Conservation (phyloP, 64 coral and sea anemone species). For the Cladopsammia gracilis region DNA sequence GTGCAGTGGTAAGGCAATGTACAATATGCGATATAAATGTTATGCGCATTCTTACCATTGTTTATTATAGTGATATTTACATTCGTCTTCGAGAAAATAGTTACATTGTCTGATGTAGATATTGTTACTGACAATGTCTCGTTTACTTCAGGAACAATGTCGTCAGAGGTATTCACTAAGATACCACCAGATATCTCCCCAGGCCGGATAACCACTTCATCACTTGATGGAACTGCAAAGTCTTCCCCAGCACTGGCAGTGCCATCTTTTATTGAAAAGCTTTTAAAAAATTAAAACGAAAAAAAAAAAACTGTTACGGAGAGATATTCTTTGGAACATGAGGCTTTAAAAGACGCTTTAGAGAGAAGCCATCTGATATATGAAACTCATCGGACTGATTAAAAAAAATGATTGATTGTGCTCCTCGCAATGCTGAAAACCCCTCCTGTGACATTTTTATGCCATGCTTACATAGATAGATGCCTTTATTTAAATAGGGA, state of each 20-base stretch:
- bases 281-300: neutral
- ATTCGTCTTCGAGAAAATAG: neutral
- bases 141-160: neutral
- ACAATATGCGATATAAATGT: neutral
- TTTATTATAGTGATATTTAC: conserved; percentile 3
- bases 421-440: too few species aligned
- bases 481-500: too few species aligned
- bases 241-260: neutral
- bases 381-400: too few species aligned
- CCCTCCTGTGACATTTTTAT: too few species aligned
- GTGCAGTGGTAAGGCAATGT: too few species aligned
- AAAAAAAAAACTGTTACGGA: neutral
- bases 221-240: neutral
- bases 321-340: neutral
- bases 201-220: neutral
- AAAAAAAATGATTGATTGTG: too few species aligned
- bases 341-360: too few species aligned
- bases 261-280: neutral
- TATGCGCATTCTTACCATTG: neutral
- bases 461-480: too few species aligned
- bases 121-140: conserved; percentile 4
- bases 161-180: neutral
- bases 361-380: too few species aligned
- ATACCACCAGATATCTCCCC: neutral
- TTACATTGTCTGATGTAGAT: neutral